These are phyloP conservation scores for Mizuhopecten yessoensis DNA, from an alignment of 1,140 invertebrate species.

Conservation along the genomic window DNA sequence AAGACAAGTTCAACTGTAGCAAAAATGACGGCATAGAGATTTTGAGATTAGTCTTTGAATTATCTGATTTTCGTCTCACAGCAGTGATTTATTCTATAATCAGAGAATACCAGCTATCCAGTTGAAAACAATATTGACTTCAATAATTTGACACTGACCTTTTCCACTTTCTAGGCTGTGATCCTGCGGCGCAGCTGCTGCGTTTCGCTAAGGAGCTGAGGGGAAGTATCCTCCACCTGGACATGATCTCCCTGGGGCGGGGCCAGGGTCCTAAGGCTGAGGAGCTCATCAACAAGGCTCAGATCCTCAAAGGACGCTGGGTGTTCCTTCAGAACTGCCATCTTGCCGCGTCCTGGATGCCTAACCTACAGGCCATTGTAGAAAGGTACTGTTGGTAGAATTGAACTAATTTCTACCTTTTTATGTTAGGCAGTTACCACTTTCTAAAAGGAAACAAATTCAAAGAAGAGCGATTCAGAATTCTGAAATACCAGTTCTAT, in stretches of 20 bases:
- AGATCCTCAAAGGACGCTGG: slow-evolving; percentile 83
- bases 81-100: no score
- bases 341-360: slow-evolving; percentile 83
- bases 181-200: slow-evolving; percentile 80
- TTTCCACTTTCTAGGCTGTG: slow-evolving; percentile 73
- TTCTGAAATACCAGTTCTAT: no score
- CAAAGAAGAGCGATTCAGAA: no score
- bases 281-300: slow-evolving; percentile 82
- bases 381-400: slow-evolving; percentile 73
- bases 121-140: no score
- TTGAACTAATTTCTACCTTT: not conserved
- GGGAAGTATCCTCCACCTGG: slow-evolving; percentile 81
- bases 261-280: slow-evolving; percentile 83
- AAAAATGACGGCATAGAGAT: no score
- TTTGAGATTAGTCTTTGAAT: no score
- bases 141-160: no score
- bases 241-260: slow-evolving; percentile 83
- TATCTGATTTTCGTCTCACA: no score
- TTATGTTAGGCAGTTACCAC: not conserved
- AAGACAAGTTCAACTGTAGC: no score
- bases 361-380: slow-evolving; percentile 80
- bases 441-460: no score
- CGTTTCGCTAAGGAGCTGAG: slow-evolving; percentile 82
- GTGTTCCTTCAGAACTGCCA: slow-evolving; percentile 87
- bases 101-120: no score